Evolutionary conservation across 2,113 vertebrate genomes (phyloP).

Genomic region (Corynorhinus townsendii): DNA sequence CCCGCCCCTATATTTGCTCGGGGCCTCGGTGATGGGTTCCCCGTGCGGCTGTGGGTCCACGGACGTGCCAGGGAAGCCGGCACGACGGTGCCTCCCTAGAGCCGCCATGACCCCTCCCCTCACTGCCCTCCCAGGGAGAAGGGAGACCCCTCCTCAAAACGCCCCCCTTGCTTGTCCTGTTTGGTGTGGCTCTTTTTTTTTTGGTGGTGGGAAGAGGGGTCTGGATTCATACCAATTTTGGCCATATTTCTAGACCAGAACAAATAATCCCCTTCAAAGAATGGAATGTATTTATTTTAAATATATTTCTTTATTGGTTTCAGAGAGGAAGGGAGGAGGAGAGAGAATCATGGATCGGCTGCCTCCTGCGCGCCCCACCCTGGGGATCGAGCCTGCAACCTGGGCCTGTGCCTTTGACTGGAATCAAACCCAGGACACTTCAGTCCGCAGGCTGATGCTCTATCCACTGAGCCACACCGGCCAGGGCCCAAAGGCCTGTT

Average conservation of each 20-base stretch:
- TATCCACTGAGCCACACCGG: too few species aligned
- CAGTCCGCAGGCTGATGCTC: too few species aligned
- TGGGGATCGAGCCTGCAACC: too few species aligned
- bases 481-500: background rate
- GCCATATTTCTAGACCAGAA: background rate
- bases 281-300: too few species aligned
- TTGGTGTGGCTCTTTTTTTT: background rate
- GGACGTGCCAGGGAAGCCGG: rapidly evolving
- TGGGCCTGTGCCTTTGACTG: too few species aligned
- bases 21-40: rapidly evolving
- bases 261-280: background rate
- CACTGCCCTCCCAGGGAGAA: background rate
- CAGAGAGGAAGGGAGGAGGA: too few species aligned
- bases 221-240: background rate
- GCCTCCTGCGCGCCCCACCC: too few species aligned
- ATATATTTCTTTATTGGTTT: too few species aligned
- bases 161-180: background rate
- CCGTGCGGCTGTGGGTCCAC: rapidly evolving
- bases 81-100: background rate
- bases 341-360: too few species aligned
- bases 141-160: background rate
- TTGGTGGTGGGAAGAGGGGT: background rate
- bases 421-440: too few species aligned
- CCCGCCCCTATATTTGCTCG: background rate
- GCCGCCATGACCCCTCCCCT: rapidly evolving